A percentile compares a stretch with the other conserved stretches of the same genome.
phyloP scores from a whole-genome alignment of 1,140 invertebrate genomes.

The Apocrypta bakeri region DNA sequence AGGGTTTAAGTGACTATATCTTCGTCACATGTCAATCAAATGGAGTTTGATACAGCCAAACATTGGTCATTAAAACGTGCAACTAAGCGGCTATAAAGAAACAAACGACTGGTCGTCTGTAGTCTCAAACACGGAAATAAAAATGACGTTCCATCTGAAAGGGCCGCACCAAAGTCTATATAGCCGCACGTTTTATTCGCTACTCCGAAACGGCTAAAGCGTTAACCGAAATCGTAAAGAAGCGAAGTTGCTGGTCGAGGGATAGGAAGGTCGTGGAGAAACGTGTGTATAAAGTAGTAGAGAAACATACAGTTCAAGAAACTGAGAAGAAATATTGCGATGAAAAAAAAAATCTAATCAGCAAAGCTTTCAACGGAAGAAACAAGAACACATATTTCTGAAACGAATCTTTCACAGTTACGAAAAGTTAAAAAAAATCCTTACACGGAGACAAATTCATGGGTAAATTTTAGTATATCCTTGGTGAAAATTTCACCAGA shows the following conservation, averaged over 20 bases:
- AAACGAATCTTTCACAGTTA: too few species aligned
- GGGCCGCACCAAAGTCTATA: neutral
- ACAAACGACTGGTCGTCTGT: neutral
- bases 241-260: slow-evolving; percentile 41
- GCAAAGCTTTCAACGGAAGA: too few species aligned
- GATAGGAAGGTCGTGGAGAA: neutral
- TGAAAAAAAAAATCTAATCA: slow-evolving; percentile 31
- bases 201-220: slow-evolving; percentile 40
- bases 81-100: neutral
- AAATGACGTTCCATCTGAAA: neutral
- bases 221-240: slow-evolving; percentile 59
- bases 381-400: too few species aligned
- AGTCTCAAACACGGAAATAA: neutral
- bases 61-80: neutral
- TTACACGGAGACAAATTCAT: too few species aligned
- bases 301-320: neutral
- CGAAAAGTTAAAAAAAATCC: too few species aligned
- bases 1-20: neutral
- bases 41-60: neutral
- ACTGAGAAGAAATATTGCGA: slow-evolving; percentile 35
- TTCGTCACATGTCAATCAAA: neutral
- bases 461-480: too few species aligned
- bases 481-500: too few species aligned
- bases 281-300: slow-evolving; percentile 7
- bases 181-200: slow-evolving; percentile 50